Conservation (phyloP, 1,140 invertebrate genomes). For the Chelonus insularis region DNA sequence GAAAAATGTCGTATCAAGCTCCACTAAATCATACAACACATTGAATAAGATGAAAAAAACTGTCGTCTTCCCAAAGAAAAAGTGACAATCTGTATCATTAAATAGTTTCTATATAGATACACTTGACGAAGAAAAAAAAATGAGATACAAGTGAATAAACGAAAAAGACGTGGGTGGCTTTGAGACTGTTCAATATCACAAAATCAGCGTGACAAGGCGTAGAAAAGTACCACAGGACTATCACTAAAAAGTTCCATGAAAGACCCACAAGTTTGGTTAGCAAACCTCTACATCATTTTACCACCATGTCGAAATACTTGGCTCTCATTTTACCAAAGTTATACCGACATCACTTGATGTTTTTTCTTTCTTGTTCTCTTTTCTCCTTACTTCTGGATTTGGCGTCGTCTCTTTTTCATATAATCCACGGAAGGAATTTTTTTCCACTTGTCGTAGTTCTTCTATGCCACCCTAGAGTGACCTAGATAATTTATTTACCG, state of each 20-base stretch:
- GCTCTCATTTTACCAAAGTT: slow-evolving; percentile 31
- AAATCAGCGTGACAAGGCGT: background rate
- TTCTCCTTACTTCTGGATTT: background rate
- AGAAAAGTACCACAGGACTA: slow-evolving; percentile 7
- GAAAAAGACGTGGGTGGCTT: slow-evolving; percentile 23
- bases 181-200: background rate
- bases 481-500: background rate
- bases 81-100: slow-evolving; percentile 1
- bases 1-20: no score
- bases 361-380: background rate
- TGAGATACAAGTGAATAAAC: slow-evolving; percentile 4
- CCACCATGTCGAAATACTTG: slow-evolving; percentile 1
- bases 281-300: slow-evolving; percentile 11
- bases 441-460: background rate
- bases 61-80: background rate
- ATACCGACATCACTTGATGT: background rate
- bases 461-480: background rate
- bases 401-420: background rate
- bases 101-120: background rate
- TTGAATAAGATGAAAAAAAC: no score
- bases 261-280: slow-evolving; percentile 16
- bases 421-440: background rate
- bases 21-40: no score
- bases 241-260: background rate
- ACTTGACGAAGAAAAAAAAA: background rate